phyloP scores from a whole-genome alignment of 2,888 invertebrate genomes.

The Melanophora roralis region DNA sequence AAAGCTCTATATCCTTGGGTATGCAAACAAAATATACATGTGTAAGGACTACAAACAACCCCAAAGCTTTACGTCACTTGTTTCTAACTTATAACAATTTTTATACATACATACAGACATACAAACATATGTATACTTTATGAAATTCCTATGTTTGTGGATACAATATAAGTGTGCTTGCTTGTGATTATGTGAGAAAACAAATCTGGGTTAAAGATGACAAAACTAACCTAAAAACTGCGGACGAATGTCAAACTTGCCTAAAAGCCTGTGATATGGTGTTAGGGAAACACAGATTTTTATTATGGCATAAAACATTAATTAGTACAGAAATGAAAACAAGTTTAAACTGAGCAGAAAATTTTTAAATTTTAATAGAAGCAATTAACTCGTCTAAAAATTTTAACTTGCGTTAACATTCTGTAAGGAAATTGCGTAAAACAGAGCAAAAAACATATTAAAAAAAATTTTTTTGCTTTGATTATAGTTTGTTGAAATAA shows the following conservation, averaged over 20 bases:
- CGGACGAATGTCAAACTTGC: slow-evolving; percentile 37
- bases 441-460: too few relatives aligned
- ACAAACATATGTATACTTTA: not conserved
- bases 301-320: not conserved
- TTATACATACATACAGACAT: too few relatives aligned
- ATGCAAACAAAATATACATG: slow-evolving; percentile 21
- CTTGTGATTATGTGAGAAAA: not conserved
- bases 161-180: not conserved
- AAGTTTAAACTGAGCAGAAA: too few relatives aligned
- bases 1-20: slow-evolving; percentile 22
- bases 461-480: too few relatives aligned
- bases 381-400: too few relatives aligned
- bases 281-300: not conserved
- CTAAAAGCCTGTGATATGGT: slow-evolving; percentile 15
- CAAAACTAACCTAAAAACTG: slow-evolving; percentile 29
- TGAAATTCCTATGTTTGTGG: not conserved
- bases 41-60: slow-evolving; percentile 34
- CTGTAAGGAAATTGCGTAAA: too few relatives aligned
- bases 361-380: too few relatives aligned
- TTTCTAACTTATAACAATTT: not conserved
- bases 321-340: too few relatives aligned
- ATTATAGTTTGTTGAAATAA: too few relatives aligned
- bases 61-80: slow-evolving; percentile 33
- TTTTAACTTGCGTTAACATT: too few relatives aligned
- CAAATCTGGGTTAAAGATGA: slow-evolving; percentile 40